Evolutionary conservation across 23 tunicate genomes (phyloP), one percentile per base, ranked within the genome.

Genomic region (Trididemnum clinides): DNA sequence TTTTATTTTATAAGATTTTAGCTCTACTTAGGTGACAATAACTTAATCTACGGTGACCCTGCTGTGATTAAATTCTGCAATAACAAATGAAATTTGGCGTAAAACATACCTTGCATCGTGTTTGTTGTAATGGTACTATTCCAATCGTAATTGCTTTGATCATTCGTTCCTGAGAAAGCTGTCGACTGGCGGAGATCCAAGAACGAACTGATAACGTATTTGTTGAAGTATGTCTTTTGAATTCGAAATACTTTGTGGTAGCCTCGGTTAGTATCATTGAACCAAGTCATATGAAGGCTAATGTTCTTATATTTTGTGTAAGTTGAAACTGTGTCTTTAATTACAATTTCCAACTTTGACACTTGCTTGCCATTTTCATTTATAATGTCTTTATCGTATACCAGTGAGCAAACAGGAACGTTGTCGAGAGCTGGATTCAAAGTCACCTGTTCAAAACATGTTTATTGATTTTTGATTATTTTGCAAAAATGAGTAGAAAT

Each of bases 121-220:
- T 25, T 18, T 20, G 66, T 23, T 19, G 83, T 78, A 51, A 78
- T 32, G 10, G 83, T 78, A 3, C 66, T 35, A 31, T 78, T 78
- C 83, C 83, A 78, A 25, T 78, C 66, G 28, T 78, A 78, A 22
- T 31, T 28, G 37, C 66, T 29, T 6, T 21, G 65, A 51, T 51
- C 66, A 7, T 32, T 36, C 2, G 22, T 3, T 22, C 66, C 27
- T 2, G 20, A 12, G 31, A 51, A 78, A 25, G 19, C 28, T 26
- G 83, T 78, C 4, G 37, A 37, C 25, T 78, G 83, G 25, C 83
- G 83, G 19, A 78, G 38, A 29, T 78, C 83, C 1, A 78, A 18
- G 29, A 78, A 78, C 30, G 83, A 66, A 2, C 83, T 66, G 2
- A 66, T 15, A 51, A 78, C 20, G 22, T 7, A 15, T 26, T 51